Evolutionary conservation across 2,888 invertebrate species (phyloP).

Genomic region (Brachypalpus laphriformis): DNA sequence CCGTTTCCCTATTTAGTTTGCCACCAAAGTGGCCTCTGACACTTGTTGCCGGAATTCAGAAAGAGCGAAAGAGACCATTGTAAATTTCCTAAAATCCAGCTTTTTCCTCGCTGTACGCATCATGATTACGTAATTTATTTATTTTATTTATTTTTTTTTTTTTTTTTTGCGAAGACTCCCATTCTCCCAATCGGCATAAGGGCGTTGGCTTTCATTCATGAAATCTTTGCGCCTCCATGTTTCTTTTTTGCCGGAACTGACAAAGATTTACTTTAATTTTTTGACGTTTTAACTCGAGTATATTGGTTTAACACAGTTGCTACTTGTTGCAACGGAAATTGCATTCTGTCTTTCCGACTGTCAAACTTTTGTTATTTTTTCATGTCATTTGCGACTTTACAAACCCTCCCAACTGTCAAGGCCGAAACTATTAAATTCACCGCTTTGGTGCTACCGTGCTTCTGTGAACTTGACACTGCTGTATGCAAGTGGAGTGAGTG

Average conservation of each 20-base stretch:
- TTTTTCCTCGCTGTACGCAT: conserved; percentile 5
- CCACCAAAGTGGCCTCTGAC: conserved; percentile 25
- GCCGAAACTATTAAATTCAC: not conserved
- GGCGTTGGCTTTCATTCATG: conserved; percentile 49
- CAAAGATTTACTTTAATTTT: not conserved
- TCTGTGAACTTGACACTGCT: not conserved
- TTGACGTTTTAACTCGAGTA: not conserved
- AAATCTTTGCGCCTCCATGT: not conserved
- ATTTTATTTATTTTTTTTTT: not conserved
- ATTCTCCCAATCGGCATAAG: not conserved
- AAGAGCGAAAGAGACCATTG: not conserved
- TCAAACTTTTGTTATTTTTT: not conserved
- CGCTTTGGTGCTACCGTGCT: no score
- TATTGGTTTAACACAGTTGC: not conserved
- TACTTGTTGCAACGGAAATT: not conserved
- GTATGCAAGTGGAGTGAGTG: not conserved
- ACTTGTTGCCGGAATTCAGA: conserved; percentile 52
- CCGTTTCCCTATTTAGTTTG: conserved; percentile 20
- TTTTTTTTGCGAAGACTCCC: not conserved
- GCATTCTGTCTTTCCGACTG: not conserved
- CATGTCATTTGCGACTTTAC: not conserved
- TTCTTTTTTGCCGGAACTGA: not conserved
- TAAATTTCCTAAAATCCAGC: conserved; percentile 2
- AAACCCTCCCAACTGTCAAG: not conserved
- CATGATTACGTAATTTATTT: conserved; percentile 40